Evolutionary conservation across 2,888 invertebrate species (phyloP).

Genomic region (Drosophila anomelani): DNA sequence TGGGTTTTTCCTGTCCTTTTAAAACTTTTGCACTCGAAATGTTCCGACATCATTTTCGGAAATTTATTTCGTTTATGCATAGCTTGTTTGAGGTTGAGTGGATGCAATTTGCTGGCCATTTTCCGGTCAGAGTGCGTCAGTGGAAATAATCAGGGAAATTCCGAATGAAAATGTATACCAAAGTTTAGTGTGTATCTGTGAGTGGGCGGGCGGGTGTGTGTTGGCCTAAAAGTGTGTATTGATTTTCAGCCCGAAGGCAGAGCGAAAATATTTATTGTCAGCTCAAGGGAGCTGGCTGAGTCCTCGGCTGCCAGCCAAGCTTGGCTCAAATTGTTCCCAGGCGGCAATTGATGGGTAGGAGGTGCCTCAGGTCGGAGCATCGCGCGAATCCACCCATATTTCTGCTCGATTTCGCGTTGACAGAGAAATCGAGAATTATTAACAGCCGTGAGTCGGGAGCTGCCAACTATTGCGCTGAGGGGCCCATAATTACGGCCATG

Average conservation of each 20-base stretch:
- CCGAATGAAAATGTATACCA: slow-evolving; percentile 29
- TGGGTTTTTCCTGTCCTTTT: not conserved
- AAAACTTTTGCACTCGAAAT: slow-evolving; percentile 10
- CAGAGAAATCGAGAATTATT: slow-evolving; percentile 40
- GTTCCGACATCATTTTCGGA: slow-evolving; percentile 11
- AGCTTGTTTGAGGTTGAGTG: slow-evolving; percentile 25
- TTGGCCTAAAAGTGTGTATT: slow-evolving; percentile 46
- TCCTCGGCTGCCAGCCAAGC: slow-evolving; percentile 24
- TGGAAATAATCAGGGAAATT: slow-evolving; percentile 18
- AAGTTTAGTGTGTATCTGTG: slow-evolving; percentile 30
- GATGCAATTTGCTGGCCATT: slow-evolving; percentile 34
- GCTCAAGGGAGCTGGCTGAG: slow-evolving; percentile 32
- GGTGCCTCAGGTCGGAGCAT: slow-evolving; percentile 1
- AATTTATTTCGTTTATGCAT: slow-evolving; percentile 43
- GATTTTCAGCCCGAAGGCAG: slow-evolving; percentile 46
- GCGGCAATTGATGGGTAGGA: slow-evolving; percentile 31
- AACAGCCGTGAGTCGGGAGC: slow-evolving; percentile 23
- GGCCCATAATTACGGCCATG: slow-evolving; percentile 38
- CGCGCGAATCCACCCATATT: slow-evolving; percentile 6
- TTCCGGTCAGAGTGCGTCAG: slow-evolving; percentile 23
- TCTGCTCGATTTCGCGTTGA: slow-evolving; percentile 28
- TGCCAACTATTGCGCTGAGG: slow-evolving; percentile 44
- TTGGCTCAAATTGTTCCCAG: slow-evolving; percentile 42
- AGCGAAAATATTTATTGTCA: slow-evolving; percentile 54
- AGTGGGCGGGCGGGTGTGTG: slow-evolving; percentile 3